Evolutionary conservation across 1,140 invertebrate species (phyloP), one percentile per base, ranked within the genome.

Genomic region (Protaetia brevitarsis): DNA sequence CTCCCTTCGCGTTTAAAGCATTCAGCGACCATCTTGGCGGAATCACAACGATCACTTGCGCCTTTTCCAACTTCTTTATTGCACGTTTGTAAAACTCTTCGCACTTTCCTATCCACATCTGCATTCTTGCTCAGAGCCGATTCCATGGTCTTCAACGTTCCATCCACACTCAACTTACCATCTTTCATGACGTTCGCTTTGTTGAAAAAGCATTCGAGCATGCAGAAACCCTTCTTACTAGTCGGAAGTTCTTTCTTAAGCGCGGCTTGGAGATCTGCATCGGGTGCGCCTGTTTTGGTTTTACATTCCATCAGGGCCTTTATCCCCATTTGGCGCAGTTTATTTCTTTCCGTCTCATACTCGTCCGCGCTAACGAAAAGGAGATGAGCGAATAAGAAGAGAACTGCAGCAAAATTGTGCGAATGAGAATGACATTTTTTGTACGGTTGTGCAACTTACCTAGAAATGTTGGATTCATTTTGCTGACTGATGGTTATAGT

Each of bases 131-230:
- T 69, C 57, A 72, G 23, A 7, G 63, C 45, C n/a, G 69, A 65
- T 37, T 66, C 68, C 11, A 71, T 57, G 27, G 69, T 60, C 10
- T 62, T 41, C 16, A 74, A 51, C 31, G 69, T 63, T n/a, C 72
- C 71, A 10, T 67, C 58, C 36, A 70, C 72, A 51, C 69, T 45
- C 16, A 73, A 67, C 58, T 73, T 74, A 8, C 74, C 74, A 36
- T 74, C 37, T 11, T 70, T 63, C 70, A 75, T 73, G 16, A 75
- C 65, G 41, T 68, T 66, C 3, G 41, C 63, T 6, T 36, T 67
- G 30, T 72, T 68, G 41, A 74, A 71, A 1, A 73, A 7, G 29
- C 75, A 77, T 57, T 73, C 67, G 28, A 74, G 28, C 64, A 77
- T 65, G 61, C 76, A 77, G 29, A 71, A 63, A 4, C 76, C 76